Evolutionary conservation across 2,888 invertebrate genomes (phyloP).

Genomic region (Bruchidius siliquastri): DNA sequence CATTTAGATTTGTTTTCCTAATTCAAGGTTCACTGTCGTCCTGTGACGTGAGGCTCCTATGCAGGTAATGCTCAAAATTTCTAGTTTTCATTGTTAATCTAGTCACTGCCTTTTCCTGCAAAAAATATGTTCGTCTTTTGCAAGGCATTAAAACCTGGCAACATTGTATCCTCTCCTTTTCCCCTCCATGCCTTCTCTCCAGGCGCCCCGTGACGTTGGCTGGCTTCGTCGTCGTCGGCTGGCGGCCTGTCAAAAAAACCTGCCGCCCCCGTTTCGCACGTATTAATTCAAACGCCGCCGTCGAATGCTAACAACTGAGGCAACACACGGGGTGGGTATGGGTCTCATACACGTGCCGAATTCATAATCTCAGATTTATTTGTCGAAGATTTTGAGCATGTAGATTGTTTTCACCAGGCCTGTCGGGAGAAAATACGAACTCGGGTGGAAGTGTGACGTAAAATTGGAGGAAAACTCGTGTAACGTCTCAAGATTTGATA

Average conservation of each 20-base stretch:
- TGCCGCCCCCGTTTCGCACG: constrained; percentile 43
- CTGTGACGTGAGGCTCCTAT: too few relatives aligned
- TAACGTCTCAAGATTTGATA: too few relatives aligned
- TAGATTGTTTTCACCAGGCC: not conserved
- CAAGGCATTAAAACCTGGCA: constrained; percentile 23
- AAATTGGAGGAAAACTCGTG: too few relatives aligned
- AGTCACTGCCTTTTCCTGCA: too few relatives aligned
- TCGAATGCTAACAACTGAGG: constrained; percentile 41
- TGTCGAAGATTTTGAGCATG: not conserved
- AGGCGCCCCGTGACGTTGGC: not conserved
- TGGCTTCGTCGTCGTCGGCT: constrained; percentile 3
- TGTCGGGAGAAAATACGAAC: too few relatives aligned
- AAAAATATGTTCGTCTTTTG: too few relatives aligned
- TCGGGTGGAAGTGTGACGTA: too few relatives aligned
- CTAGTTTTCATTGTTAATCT: too few relatives aligned
- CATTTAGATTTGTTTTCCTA: too few relatives aligned
- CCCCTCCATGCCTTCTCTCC: constrained; percentile 1
- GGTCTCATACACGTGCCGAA: not conserved
- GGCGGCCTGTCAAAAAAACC: constrained; percentile 43
- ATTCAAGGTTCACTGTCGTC: too few relatives aligned
- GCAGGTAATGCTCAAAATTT: too few relatives aligned
- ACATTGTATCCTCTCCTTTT: constrained; percentile 36
- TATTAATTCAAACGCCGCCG: constrained; percentile 44
- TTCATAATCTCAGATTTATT: not conserved
- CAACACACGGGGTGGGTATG: not conserved